These are phyloP conservation scores for Sinodicranocentrus sp. DNA, from an alignment of 2,888 invertebrate species.

Conservation along the genomic window DNA sequence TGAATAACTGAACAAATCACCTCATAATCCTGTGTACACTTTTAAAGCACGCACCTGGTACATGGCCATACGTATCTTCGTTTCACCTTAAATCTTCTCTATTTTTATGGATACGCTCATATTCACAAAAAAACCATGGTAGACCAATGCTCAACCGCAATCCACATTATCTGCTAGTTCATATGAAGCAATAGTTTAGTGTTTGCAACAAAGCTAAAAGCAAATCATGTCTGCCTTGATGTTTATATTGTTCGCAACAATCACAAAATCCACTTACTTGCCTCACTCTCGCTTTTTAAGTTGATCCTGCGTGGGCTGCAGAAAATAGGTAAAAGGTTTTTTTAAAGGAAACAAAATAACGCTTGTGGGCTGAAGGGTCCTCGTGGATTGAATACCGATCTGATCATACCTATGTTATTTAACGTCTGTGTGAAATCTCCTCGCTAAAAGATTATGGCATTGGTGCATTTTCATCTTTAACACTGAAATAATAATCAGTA, in stretches of 20 bases:
- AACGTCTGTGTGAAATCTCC: neutral
- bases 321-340: constrained; percentile 33
- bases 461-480: neutral
- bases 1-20: too few relatives aligned
- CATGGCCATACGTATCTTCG: too few relatives aligned
- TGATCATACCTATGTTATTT: neutral
- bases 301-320: constrained; percentile 24
- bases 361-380: constrained; percentile 23
- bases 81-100: too few relatives aligned
- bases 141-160: too few relatives aligned
- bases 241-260: neutral
- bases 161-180: too few relatives aligned
- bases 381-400: constrained; percentile 12
- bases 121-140: too few relatives aligned
- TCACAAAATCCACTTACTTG: constrained; percentile 22
- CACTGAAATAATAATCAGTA: neutral
- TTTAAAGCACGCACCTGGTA: too few relatives aligned
- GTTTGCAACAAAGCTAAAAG: neutral
- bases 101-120: too few relatives aligned
- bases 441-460: constrained; percentile 10
- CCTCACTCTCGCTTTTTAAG: constrained; percentile 34
- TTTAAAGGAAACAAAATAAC: neutral
- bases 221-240: constrained; percentile 2
- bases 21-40: too few relatives aligned
- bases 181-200: too few relatives aligned